Evolutionary conservation across 2,113 vertebrate genomes (phyloP).

Genomic region (Azemiops feae): DNA sequence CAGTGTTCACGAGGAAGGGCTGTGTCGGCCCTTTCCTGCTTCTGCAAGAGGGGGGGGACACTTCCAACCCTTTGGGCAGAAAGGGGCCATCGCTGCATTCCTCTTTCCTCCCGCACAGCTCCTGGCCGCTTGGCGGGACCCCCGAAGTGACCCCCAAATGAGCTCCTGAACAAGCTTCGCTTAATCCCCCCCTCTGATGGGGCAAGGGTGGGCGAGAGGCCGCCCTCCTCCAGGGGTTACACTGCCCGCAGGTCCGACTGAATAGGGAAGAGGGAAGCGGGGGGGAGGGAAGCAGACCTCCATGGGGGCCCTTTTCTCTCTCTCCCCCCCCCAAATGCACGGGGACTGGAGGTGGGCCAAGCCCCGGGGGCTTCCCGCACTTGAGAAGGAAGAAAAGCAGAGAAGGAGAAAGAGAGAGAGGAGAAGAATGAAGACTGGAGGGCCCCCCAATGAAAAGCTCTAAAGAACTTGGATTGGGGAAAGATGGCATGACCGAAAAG

Average conservation of each 20-base stretch:
- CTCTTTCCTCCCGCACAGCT: background rate
- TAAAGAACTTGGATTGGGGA: slow-evolving; percentile 28
- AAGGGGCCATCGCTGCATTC: fast-evolving
- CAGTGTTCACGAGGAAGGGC: fast-evolving
- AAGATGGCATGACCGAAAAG: slow-evolving; percentile 25
- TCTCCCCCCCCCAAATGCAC: slow-evolving; percentile 35
- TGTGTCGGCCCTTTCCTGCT: no score
- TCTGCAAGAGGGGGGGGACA: background rate
- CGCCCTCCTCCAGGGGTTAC: slow-evolving; percentile 62
- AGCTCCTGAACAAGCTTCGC: slow-evolving; percentile 66
- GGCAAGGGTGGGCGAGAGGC: slow-evolving; percentile 30
- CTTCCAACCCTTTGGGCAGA: background rate
- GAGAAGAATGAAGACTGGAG: slow-evolving; percentile 56
- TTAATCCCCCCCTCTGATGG: slow-evolving; percentile 64
- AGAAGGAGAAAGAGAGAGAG: slow-evolving; percentile 23
- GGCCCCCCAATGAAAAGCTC: slow-evolving; percentile 57
- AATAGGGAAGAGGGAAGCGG: slow-evolving; percentile 58
- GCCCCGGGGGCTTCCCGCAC: slow-evolving; percentile 33
- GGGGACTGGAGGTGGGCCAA: slow-evolving; percentile 58
- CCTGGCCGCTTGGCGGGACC: slow-evolving; percentile 44
- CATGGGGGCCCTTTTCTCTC: slow-evolving; percentile 20
- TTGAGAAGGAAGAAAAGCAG: slow-evolving; percentile 47
- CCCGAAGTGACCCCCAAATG: slow-evolving; percentile 61
- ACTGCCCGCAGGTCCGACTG: no score
- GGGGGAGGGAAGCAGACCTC: background rate